Evolutionary conservation across 2,888 invertebrate genomes (phyloP), one percentile per base, ranked within the genome.

Genomic region (Elmis aenea): DNA sequence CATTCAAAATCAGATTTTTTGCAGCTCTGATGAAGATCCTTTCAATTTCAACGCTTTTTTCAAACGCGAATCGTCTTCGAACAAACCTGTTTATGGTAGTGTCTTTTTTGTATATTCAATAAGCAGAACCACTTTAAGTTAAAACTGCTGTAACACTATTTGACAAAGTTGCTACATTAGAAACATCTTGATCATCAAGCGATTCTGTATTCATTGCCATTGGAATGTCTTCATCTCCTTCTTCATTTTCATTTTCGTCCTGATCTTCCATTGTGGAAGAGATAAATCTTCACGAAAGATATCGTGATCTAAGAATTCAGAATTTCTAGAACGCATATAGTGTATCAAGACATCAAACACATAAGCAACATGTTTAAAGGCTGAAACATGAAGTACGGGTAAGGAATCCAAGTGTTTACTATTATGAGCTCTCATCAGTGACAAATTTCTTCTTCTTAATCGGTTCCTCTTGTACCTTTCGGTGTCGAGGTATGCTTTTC

Each of bases 341-440:
- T 94, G 96, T 36, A 97, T 89, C 36, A 93, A 76, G 12, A 91
- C 90, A 68, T 93, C 93, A 38, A 93, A 83, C 14, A 91, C 92
- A 66, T 92, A 93, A 0, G 96, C 95, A 33, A 96, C 87, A 66
- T 97, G 96, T 55, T 92, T 87, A 50, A 96, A 75, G n/a, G 95
- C 88, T 1, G 92, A 86, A 34, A 96, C 92, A 66, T 97, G 96
- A 42, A 97, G 72, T 26, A 94, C 88, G 0, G 97, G 97, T 51
- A 97, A 71, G 26, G 90, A 91, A 68, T 99, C 97, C 21, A 92
- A 82, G 69, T 97, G 97, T 69, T 99, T 97, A 14, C 86, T 83
- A 62, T 92, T 93, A 67, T 96, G 95, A 5, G 94, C 87, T 42
- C 97, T 77, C 86, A 99, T 88, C 45, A 97, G 69, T 0, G 95